Base-by-base conservation (phyloP, 35 echinoderm and acorn worm genomes). In the Ophioderma brevispina region DNA sequence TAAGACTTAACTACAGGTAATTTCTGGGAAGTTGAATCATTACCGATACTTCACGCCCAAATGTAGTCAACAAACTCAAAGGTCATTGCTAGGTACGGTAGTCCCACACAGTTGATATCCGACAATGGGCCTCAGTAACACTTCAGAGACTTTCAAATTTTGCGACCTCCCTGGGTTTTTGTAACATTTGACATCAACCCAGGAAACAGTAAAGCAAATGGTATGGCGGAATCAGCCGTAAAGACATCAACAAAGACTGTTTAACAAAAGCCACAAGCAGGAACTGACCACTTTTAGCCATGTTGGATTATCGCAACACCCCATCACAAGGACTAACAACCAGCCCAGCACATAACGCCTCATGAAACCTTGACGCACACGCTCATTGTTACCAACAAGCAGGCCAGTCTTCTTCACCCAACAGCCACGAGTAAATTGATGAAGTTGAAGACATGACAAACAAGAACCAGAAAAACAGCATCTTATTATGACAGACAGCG, bases 21-120 rank as follows among this genome's bases (percentile, higher is more conserved):
- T 19, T 96, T 93, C 77, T 93, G 87, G 90, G 91, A 96, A 77
- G 76, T 93, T 13, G 91, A 96, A 96, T 82, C 81, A 75, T 93
- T 0, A 19, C 76, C 31, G 64, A 90, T 23, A 87, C 91, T 14
- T 40, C 75, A 13, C 23, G 80, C 0, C 15, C 31, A 32, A 96
- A 76, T 15, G 91, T 87, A 0, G 88, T 96, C n/a, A 91, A 46
- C 18, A 84, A 82, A 38, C 39, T 85, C 19, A 91, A 84, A 23
- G 37, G 31, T 33, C 64, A 91, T 59, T 39, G 87, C 92, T 43
- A 17, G 86, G 0, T 37, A 97, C 76, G 91, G 91, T n/a, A 97
- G 89, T 64, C 84, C 88, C 56, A 37, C 42, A 18, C 43, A 80
- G 32, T 31, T 93, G 23, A 78, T 97, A n/a, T 89, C 59, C 40